Percentiles rank a stretch among this genome's conserved stretches.
Conservation (phyloP, 1,140 invertebrate species). For the Glossosoma conforme region DNA sequence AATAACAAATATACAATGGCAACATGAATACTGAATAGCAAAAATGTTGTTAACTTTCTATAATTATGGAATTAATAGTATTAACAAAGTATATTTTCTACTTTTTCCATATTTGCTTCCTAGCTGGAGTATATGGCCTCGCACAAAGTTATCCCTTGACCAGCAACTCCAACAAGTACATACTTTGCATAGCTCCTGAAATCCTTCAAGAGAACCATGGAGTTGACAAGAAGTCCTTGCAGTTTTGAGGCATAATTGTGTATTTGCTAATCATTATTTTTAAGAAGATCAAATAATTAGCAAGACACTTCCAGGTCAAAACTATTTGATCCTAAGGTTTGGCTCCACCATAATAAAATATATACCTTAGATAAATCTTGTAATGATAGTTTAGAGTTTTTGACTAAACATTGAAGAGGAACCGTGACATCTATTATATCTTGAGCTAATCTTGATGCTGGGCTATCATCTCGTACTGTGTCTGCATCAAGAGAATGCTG, state of each 20-base stretch:
- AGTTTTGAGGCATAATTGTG: neutral
- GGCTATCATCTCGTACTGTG: conserved; percentile 35
- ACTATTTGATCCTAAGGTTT: neutral
- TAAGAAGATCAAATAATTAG: neutral
- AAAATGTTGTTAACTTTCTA: too few species aligned
- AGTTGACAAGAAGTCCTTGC: too few species aligned
- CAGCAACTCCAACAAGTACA: too few species aligned
- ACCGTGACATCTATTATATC: conserved; percentile 89
- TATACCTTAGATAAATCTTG: conserved; percentile 82
- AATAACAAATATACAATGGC: too few species aligned
- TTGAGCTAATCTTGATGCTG: conserved; percentile 29
- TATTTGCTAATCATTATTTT: neutral
- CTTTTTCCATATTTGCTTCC: too few species aligned
- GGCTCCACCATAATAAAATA: conserved; percentile 11
- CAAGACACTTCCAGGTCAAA: neutral
- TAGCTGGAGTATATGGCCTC: too few species aligned
- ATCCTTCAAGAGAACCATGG: too few species aligned
- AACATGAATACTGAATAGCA: too few species aligned
- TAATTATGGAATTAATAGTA: too few species aligned
- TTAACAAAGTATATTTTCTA: too few species aligned
- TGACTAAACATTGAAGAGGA: conserved; percentile 89
- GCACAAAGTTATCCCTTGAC: too few species aligned
- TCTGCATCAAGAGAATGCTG: conserved; percentile 26
- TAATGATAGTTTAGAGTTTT: conserved; percentile 81
- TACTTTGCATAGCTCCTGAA: too few species aligned